Evolutionary conservation across 2,888 invertebrate genomes (phyloP), one percentile per base, ranked within the genome.

Genomic region (Andrena marginata): DNA sequence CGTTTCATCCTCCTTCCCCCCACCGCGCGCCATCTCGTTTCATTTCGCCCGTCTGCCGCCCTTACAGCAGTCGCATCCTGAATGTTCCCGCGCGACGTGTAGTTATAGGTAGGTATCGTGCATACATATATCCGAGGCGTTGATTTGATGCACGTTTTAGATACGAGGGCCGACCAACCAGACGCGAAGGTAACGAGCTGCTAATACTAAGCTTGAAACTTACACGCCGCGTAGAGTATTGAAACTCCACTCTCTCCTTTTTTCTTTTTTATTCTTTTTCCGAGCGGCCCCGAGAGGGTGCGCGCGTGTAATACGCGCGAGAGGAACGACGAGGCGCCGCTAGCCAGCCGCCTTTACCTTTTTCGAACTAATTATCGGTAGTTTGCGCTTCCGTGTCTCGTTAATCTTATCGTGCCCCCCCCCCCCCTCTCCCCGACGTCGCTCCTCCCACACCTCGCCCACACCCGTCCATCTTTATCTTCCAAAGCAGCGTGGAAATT

Each of bases 141-240:
- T 86, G 85, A 88, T 88, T 88, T 85, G 89, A 88, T 88, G 85
- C 87, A 89, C 88, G 86, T 86, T 85, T 84, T 83, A 85, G 87
- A 89, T 87, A 89, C 71, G 64, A 73, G 78, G 69, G 76, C 79
- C 88, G 79, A 63, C 81, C 81, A 83, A 82, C 82, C 89, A 80
- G 79, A 81, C 82, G 77, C 81, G 63, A 60, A 79, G 89, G 84
- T 88, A 89, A 88, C 81, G 77, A 88, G 80, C 89, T 70, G 87
- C 81, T 89, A 85, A 87, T 89, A 69, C 78, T 29, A 74, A 69
- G 80, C 80, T 68, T 56, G 63, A 71, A 83, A 82, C 82, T 87
- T 72, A 62, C 49, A 51, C 70, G 49, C 67, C 65, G 70, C n/a
- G 67, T 5, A 8, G 67, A 62, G 77, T 79, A 85, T 87, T 71